Conservation (phyloP, 2,797 vertebrate genomes). For the Pipistrellus pipistrellus region DNA sequence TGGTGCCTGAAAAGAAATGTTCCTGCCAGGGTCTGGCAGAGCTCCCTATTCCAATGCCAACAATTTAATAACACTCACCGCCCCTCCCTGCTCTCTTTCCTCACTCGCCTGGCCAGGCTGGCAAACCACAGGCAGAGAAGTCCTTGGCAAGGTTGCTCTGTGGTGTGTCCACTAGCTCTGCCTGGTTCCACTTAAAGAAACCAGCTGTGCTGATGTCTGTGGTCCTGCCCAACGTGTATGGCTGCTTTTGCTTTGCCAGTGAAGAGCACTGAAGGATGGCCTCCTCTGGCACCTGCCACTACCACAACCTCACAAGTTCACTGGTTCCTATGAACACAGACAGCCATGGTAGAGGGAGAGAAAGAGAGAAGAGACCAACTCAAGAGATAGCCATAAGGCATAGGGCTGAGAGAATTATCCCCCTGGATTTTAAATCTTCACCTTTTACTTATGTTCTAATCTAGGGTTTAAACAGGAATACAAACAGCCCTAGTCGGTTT, state of each 20-base stretch:
- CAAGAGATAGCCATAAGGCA: not conserved
- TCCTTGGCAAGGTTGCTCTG: not conserved
- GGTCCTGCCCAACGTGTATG: not conserved
- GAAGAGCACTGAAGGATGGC: not conserved
- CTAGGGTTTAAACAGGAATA: not conserved
- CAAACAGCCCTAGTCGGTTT: no score
- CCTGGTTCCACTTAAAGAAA: not conserved
- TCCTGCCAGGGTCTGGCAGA: not conserved
- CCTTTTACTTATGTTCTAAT: constrained; percentile 12
- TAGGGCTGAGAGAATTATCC: not conserved
- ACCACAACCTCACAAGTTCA: not conserved
- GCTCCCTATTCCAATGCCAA: not conserved
- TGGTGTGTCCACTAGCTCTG: not conserved
- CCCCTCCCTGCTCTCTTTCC: not conserved
- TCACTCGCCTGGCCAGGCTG: not conserved
- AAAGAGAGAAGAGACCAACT: not conserved
- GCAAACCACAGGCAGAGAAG: constrained; percentile 32
- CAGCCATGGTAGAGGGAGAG: not conserved
- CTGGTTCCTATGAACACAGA: not conserved
- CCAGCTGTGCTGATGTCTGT: not conserved
- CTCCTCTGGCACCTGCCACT: not conserved
- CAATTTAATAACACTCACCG: not conserved
- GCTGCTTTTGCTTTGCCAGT: not conserved
- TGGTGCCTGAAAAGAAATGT: not conserved
- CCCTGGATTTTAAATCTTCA: not conserved